These are phyloP conservation scores for Pedetes capensis DNA, from an alignment of 2,113 vertebrate genomes.

Conservation along the genomic window DNA sequence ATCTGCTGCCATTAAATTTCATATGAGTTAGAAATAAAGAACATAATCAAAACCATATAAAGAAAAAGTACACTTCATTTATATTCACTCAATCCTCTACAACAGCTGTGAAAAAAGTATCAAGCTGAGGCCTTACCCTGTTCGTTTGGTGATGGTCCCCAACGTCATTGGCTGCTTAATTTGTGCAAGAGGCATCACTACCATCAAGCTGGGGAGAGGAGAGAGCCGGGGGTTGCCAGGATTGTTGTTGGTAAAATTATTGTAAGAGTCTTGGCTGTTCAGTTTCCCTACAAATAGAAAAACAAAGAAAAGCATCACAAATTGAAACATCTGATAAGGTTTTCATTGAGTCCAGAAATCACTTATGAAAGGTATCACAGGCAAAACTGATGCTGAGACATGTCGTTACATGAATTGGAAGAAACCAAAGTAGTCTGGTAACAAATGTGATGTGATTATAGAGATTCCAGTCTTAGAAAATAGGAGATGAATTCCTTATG, in stretches of 20 bases:
- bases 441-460: neutral
- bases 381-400: neutral
- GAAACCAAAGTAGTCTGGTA: neutral
- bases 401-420: neutral
- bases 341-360: neutral
- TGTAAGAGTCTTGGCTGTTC: constrained; percentile 95
- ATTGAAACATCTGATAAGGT: neutral
- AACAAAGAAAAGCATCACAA: constrained; percentile 46
- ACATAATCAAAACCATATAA: constrained; percentile 41
- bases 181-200: constrained; percentile 94
- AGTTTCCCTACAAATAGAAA: constrained; percentile 84
- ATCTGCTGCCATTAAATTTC: constrained; percentile 30
- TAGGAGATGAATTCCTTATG: constrained; percentile 84
- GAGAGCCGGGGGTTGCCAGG: constrained; percentile 95
- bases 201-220: constrained; percentile 92
- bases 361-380: constrained; percentile 24
- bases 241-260: constrained; percentile 97
- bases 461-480: neutral
- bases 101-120: neutral
- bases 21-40: constrained; percentile 33
- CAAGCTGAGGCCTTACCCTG: constrained; percentile 88
- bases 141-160: constrained; percentile 97
- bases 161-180: constrained; percentile 99
- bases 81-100: neutral
- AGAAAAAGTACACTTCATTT: constrained; percentile 2